Conservation (phyloP, 1,140 invertebrate genomes). For the Apocrypta bakeri region DNA sequence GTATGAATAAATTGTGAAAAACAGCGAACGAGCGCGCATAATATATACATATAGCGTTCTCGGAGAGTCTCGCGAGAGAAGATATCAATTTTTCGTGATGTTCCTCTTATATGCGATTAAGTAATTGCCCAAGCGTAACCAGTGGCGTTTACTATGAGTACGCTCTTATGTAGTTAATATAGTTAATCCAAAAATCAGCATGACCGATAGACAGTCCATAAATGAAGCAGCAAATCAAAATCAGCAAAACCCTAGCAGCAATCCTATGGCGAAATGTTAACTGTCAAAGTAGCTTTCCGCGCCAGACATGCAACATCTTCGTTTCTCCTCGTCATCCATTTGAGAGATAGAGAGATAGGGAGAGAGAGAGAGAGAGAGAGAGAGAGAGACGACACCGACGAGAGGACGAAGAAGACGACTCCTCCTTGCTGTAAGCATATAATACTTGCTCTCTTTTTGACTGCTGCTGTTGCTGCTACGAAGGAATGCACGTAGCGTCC, state of each 20-base stretch:
- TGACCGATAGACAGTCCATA: not conserved
- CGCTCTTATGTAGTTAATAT: too few relatives aligned
- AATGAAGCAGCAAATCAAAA: not conserved
- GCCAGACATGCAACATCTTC: constrained; percentile 15
- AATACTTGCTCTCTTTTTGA: constrained; percentile 41
- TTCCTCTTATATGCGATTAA: not conserved
- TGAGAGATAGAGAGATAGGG: not conserved
- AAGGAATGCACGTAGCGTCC: constrained; percentile 30
- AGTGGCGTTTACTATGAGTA: too few relatives aligned
- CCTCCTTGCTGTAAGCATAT: not conserved
- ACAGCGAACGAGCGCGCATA: not conserved
- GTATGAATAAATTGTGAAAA: not conserved
- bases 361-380: too few relatives aligned
- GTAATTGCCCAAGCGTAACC: not conserved
- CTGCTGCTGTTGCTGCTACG: not conserved
- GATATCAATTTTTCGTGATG: not conserved
- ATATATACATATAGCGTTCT: not conserved
- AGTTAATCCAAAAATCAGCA: not conserved
- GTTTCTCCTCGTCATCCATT: not conserved
- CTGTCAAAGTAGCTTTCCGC: constrained; percentile 25
- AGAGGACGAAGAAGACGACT: not conserved
- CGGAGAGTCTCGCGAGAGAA: not conserved
- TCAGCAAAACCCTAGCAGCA: too few relatives aligned
- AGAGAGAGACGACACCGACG: too few relatives aligned
- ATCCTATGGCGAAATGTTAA: constrained; percentile 26